These are phyloP conservation scores for Aricia agestis DNA, from an alignment of 1,140 invertebrate genomes.

Conservation along the genomic window DNA sequence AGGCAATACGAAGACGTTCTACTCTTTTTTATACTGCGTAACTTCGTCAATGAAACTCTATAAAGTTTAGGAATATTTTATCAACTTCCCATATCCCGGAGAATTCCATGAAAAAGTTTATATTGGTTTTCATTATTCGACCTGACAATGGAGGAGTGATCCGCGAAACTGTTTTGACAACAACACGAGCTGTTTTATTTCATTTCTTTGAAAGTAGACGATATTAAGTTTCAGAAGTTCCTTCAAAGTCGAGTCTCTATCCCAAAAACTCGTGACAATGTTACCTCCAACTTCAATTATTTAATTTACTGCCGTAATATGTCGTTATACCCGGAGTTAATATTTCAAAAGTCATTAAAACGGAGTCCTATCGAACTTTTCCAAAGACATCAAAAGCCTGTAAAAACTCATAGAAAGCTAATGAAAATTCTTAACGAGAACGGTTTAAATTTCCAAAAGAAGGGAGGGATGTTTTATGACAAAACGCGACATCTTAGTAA, in stretches of 20 bases:
- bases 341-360: not conserved
- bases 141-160: not conserved
- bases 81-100: not conserved
- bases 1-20: not conserved
- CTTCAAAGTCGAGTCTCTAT: too few species aligned
- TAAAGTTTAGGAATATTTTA: not conserved
- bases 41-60: not conserved
- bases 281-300: not conserved
- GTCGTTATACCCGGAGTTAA: too few species aligned
- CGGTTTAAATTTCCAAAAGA: not conserved
- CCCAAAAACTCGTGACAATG: not conserved
- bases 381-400: not conserved
- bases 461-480: not conserved
- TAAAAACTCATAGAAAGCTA: not conserved
- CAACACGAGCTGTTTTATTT: not conserved
- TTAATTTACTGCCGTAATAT: not conserved
- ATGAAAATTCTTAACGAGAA: not conserved
- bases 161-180: not conserved
- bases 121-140: not conserved
- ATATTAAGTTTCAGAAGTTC: not conserved
- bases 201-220: not conserved
- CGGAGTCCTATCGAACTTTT: not conserved
- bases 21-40: not conserved
- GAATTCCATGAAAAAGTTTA: not conserved
- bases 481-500: too few species aligned